phyloP scores from a whole-genome alignment of 2,797 vertebrate species.

The Bovichtus diacanthus region DNA sequence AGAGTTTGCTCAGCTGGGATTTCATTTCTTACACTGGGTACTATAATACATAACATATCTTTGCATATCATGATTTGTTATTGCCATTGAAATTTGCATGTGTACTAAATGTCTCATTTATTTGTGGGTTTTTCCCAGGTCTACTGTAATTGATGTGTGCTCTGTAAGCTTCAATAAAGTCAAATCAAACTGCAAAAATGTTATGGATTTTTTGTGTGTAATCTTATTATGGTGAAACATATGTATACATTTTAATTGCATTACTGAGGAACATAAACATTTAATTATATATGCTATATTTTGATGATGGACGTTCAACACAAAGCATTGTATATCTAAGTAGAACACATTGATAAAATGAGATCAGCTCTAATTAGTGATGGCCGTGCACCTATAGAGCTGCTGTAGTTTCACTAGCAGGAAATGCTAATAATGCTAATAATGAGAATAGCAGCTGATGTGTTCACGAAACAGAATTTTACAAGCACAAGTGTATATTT shows the following conservation, averaged over 20 bases:
- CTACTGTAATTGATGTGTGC: constrained; percentile 32
- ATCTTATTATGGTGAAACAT: neutral
- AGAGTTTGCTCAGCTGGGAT: constrained; percentile 8
- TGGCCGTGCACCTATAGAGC: neutral
- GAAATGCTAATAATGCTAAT: neutral
- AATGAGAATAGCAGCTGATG: too few species aligned
- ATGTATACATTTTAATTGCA: neutral
- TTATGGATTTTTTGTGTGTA: neutral
- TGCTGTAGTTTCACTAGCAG: neutral
- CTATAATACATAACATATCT: constrained; percentile 21
- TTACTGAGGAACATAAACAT: neutral
- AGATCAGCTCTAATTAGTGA: neutral
- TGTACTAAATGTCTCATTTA: constrained; percentile 37
- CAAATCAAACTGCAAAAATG: constrained; percentile 19
- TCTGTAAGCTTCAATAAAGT: constrained; percentile 68
- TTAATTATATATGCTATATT: neutral
- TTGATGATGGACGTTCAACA: neutral
- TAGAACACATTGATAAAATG: neutral
- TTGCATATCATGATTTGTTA: constrained; percentile 20
- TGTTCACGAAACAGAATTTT: too few species aligned
- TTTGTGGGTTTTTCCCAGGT: constrained; percentile 34
- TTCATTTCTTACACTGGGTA: constrained; percentile 46
- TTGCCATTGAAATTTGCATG: constrained; percentile 30
- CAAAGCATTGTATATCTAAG: neutral
- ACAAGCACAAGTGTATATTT: too few species aligned